phyloP scores from a whole-genome alignment of 2,888 invertebrate species.

The Exephanes ischioxanthus region DNA sequence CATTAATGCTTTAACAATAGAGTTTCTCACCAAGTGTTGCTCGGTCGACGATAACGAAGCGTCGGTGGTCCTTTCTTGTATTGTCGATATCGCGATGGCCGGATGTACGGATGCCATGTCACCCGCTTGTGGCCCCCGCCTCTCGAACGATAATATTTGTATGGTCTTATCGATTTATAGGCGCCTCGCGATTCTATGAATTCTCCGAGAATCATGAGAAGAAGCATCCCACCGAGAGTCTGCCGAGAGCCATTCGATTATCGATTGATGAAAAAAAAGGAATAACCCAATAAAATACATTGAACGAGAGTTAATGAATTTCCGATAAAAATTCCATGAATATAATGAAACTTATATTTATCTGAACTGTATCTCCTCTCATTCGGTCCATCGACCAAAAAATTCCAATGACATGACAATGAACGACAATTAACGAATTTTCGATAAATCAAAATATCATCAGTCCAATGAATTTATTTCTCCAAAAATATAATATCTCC shows the following conservation, averaged over 20 bases:
- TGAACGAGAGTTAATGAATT: neutral
- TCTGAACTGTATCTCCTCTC: no score
- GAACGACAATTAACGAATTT: neutral
- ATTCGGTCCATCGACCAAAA: neutral
- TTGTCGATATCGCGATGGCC: conserved; percentile 69
- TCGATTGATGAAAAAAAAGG: conserved; percentile 3
- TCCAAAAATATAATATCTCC: neutral
- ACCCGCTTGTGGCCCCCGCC: conserved; percentile 58
- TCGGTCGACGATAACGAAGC: conserved; percentile 59
- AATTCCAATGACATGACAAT: neutral
- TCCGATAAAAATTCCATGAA: neutral
- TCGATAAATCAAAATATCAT: neutral
- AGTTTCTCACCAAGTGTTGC: conserved; percentile 44
- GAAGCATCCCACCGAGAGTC: conserved; percentile 65
- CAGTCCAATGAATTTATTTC: no score
- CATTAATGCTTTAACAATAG: neutral
- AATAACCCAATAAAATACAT: conserved; percentile 4
- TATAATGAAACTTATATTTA: no score
- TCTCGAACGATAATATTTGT: conserved; percentile 73
- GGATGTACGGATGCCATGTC: conserved; percentile 67
- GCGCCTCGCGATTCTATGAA: conserved; percentile 70
- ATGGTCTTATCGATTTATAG: conserved; percentile 73
- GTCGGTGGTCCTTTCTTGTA: conserved; percentile 68
- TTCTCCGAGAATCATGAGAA: conserved; percentile 72
- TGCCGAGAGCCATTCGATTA: conserved; percentile 56